Percentiles rank a stretch among this genome's conserved stretches.
phyloP scores from a whole-genome alignment of 2,113 vertebrate genomes.

The Bolborhynchus lineola region DNA sequence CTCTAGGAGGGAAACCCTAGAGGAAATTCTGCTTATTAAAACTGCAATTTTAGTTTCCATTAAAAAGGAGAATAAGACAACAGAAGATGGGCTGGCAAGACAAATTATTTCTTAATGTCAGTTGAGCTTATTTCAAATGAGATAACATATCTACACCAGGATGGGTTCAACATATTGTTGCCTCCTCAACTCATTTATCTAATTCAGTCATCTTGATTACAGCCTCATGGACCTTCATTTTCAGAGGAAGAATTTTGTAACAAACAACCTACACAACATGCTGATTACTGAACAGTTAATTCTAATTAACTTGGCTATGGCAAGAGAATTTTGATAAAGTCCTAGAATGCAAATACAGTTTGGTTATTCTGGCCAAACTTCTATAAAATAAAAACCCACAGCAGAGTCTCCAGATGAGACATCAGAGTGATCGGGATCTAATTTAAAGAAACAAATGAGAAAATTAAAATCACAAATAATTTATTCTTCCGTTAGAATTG shows the following conservation, averaged over 20 bases:
- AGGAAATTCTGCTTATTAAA: slow-evolving; percentile 88
- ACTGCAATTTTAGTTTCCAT: slow-evolving; percentile 87
- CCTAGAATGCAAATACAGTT: slow-evolving; percentile 73
- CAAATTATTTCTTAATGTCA: slow-evolving; percentile 88
- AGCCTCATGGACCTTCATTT: slow-evolving; percentile 80
- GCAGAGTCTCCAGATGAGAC: slow-evolving; percentile 73
- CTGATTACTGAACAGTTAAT: slow-evolving; percentile 85
- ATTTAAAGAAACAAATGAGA: slow-evolving; percentile 79
- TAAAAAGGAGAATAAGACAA: slow-evolving; percentile 84
- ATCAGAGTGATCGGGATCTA: slow-evolving; percentile 72
- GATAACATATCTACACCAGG: slow-evolving; percentile 79
- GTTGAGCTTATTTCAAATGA: slow-evolving; percentile 83
- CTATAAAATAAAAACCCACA: slow-evolving; percentile 67
- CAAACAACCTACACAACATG: slow-evolving; percentile 81
- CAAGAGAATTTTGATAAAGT: slow-evolving; percentile 81
- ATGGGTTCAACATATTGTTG: slow-evolving; percentile 76
- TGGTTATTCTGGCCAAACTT: slow-evolving; percentile 66
- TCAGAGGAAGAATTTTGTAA: slow-evolving; percentile 73
- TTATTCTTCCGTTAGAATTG: slow-evolving; percentile 84
- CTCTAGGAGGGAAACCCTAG: slow-evolving; percentile 81
- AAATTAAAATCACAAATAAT: slow-evolving; percentile 90
- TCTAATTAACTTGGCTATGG: slow-evolving; percentile 83
- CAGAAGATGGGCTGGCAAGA: slow-evolving; percentile 82
- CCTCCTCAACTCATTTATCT: slow-evolving; percentile 83
- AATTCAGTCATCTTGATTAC: slow-evolving; percentile 85